These are phyloP conservation scores for Octopus bimaculoides DNA, from an alignment of 1,140 invertebrate species.

Conservation along the genomic window DNA sequence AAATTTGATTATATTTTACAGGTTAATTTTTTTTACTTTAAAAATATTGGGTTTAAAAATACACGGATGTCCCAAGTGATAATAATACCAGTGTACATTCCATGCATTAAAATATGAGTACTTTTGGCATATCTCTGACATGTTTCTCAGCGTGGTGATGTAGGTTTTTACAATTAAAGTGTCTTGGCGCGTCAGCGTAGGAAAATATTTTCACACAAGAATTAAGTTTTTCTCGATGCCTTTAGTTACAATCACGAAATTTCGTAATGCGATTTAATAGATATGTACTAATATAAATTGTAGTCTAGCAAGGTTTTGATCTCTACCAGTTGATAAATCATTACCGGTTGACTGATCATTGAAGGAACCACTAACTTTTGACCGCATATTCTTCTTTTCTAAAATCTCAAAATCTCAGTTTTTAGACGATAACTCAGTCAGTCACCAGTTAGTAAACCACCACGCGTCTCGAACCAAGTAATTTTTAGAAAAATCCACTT, in stretches of 20 bases:
- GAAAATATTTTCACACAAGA: background rate
- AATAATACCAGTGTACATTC: conserved; percentile 2
- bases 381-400: background rate
- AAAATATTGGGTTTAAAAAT: conserved; percentile 2
- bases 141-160: background rate
- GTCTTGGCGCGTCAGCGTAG: background rate
- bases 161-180: background rate
- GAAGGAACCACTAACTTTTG: background rate
- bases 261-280: background rate
- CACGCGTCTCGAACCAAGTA: background rate
- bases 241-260: background rate
- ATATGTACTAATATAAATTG: background rate
- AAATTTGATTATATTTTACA: background rate
- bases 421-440: background rate
- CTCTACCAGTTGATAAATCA: background rate
- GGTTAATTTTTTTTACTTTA: conserved; percentile 3
- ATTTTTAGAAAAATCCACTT: background rate
- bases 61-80: background rate
- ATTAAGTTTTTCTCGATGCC: conserved; percentile 4
- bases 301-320: background rate
- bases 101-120: background rate
- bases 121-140: too few species aligned
- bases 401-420: conserved; percentile 4
- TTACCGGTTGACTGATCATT: background rate
- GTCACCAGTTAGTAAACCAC: background rate